Evolutionary conservation across 2,888 invertebrate species (phyloP).

Genomic region (Aspidiotus destructor): DNA sequence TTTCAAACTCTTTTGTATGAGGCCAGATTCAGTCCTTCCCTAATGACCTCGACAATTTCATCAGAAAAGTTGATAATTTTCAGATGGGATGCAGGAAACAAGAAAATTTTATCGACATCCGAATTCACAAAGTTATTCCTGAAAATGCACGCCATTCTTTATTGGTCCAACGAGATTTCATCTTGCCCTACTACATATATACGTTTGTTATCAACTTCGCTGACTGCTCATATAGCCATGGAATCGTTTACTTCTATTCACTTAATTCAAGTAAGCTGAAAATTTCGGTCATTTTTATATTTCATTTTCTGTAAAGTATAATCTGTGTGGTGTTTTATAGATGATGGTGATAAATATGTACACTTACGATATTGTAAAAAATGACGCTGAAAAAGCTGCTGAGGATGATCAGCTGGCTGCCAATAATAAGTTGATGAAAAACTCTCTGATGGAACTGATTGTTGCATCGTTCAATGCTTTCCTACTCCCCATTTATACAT

Average conservation of each 20-base stretch:
- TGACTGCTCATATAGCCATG: constrained; percentile 67
- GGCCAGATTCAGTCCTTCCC: too few species aligned
- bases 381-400: constrained; percentile 38
- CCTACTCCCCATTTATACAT: constrained; percentile 58
- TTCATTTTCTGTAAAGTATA: not conserved
- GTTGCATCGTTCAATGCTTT: constrained; percentile 58
- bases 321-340: constrained; percentile 42
- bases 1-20: too few species aligned
- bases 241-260: constrained; percentile 66
- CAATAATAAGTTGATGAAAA: constrained; percentile 51
- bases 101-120: constrained; percentile 51
- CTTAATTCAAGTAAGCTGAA: constrained; percentile 52
- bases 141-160: constrained; percentile 52
- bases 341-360: constrained; percentile 69
- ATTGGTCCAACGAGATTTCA: constrained; percentile 49
- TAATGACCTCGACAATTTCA: too few species aligned
- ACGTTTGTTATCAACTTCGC: constrained; percentile 56
- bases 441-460: constrained; percentile 53
- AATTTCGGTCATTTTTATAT: not conserved
- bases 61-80: constrained; percentile 36
- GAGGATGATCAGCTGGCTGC: constrained; percentile 44
- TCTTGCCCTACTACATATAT: constrained; percentile 52
- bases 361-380: constrained; percentile 53
- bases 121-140: constrained; percentile 53
- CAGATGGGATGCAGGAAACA: constrained; percentile 45